phyloP scores from a whole-genome alignment of 2,113 vertebrate genomes.

The Nanorana parkeri region DNA sequence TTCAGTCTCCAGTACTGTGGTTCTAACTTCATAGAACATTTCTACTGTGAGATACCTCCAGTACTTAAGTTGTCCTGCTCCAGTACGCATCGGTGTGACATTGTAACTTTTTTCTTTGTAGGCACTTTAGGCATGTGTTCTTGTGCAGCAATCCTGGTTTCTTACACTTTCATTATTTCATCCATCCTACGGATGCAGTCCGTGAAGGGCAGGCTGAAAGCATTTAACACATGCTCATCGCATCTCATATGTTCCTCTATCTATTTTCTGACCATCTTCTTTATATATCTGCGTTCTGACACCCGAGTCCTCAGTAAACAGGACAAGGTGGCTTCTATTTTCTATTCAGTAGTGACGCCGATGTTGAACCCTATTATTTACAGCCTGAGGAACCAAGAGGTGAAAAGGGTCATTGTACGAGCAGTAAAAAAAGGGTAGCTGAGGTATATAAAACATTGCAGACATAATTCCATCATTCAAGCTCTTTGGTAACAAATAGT shows the following conservation, averaged over 20 bases:
- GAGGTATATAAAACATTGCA: too few relatives aligned
- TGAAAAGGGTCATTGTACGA: neutral
- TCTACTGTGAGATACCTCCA: neutral
- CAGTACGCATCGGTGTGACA: neutral
- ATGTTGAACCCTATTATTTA: conserved; percentile 33
- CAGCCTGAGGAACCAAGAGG: conserved; percentile 24
- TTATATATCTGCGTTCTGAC: neutral
- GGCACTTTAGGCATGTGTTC: neutral
- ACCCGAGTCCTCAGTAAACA: neutral
- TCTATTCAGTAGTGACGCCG: conserved; percentile 14
- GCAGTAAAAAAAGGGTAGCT: neutral
- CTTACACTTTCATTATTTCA: neutral
- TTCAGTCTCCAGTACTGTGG: neutral
- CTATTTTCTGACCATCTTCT: neutral
- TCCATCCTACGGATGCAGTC: neutral
- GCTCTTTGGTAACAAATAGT: too few relatives aligned
- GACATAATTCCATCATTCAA: too few relatives aligned
- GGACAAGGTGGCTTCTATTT: conserved; percentile 1
- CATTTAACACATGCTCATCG: neutral
- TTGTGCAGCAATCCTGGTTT: neutral
- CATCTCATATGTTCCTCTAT: neutral
- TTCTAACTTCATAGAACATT: neutral
- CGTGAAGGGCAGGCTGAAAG: neutral
- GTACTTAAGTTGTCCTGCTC: neutral
- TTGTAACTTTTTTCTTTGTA: neutral